A percentile compares a stretch with the other conserved stretches of the same genome.
phyloP scores from a whole-genome alignment of 2,113 vertebrate species.

The Dasyurus viverrinus region DNA sequence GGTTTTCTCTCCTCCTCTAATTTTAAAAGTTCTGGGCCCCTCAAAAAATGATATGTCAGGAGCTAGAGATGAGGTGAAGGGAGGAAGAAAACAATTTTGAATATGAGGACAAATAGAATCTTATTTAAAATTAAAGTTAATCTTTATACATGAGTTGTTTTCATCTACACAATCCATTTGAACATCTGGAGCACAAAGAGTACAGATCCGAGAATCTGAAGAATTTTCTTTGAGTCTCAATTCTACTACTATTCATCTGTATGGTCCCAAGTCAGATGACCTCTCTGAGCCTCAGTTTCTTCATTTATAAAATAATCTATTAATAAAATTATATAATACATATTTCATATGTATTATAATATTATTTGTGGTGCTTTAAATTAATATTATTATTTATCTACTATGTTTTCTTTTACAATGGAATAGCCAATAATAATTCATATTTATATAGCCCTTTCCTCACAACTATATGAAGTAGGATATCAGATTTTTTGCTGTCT shows the following conservation, averaged over 20 bases:
- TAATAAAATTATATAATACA: background rate
- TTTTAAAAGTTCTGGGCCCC: background rate
- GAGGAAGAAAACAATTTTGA: background rate
- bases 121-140: constrained; percentile 26
- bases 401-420: background rate
- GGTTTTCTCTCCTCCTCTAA: background rate
- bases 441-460: background rate
- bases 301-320: background rate
- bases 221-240: background rate
- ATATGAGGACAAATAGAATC: constrained; percentile 36
- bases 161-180: background rate
- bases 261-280: background rate
- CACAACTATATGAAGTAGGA: background rate
- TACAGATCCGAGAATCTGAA: background rate
- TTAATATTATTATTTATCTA: background rate
- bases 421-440: background rate
- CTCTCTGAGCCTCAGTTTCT: background rate
- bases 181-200: background rate
- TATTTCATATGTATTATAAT: background rate
- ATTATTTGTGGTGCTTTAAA: background rate
- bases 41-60: background rate
- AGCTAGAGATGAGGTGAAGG: background rate
- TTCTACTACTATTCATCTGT: background rate
- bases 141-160: background rate
- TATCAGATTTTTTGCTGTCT: too few relatives aligned